phyloP scores from a whole-genome alignment of 1,140 invertebrate species.

The Formica selysi region DNA sequence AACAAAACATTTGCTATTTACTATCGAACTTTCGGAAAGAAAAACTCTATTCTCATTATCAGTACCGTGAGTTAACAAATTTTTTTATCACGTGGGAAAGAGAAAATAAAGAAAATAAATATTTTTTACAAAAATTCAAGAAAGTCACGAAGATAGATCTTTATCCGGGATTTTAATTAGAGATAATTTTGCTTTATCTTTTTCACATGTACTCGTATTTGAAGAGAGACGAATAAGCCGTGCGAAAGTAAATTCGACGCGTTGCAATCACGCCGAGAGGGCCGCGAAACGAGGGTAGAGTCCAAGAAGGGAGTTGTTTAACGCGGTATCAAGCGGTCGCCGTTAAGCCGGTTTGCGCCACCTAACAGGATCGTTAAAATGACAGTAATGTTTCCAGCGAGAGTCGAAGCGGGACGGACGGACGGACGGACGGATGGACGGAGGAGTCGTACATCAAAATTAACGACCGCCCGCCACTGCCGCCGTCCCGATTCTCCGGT shows the following conservation, averaged over 20 bases:
- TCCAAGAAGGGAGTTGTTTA: slow-evolving; percentile 29
- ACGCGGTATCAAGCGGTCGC: slow-evolving; percentile 23
- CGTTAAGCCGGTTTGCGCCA: slow-evolving; percentile 54
- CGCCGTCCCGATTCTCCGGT: slow-evolving; percentile 17
- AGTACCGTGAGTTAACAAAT: not conserved
- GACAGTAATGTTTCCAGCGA: slow-evolving; percentile 75
- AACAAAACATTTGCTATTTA: slow-evolving; percentile 17
- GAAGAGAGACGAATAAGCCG: not conserved
- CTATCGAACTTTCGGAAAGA: not conserved
- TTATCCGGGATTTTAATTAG: not conserved
- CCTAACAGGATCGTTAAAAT: slow-evolving; percentile 77
- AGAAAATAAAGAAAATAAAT: not conserved
- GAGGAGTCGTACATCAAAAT: slow-evolving; percentile 74
- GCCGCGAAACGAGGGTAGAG: not conserved
- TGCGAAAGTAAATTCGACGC: not conserved
- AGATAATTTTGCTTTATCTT: not conserved
- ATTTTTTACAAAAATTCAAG: not conserved
- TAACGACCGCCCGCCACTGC: slow-evolving; percentile 68
- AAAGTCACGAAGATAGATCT: not conserved
- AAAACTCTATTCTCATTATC: not conserved
- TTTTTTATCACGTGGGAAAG: too few species aligned
- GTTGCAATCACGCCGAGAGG: not conserved
- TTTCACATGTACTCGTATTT: not conserved
- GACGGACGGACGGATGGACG: slow-evolving; percentile 53
- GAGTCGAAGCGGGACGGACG: slow-evolving; percentile 66